A percentile compares a stretch with the other conserved stretches of the same genome.
phyloP scores from a whole-genome alignment of 2,888 invertebrate genomes.

The Ophioninae sp. region DNA sequence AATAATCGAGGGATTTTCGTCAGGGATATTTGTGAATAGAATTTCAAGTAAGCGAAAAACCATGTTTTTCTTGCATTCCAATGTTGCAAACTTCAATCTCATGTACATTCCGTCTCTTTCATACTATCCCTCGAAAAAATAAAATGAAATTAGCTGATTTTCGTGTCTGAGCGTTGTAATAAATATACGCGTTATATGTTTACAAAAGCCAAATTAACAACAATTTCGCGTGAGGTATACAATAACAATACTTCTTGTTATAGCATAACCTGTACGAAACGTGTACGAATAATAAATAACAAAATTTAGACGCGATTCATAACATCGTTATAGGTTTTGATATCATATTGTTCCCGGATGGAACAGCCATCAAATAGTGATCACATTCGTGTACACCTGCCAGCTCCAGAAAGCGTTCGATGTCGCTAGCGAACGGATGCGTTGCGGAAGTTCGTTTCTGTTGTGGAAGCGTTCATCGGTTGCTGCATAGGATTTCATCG shows the following conservation, averaged over 20 bases:
- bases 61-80: too few relatives aligned
- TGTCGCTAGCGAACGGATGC: not conserved
- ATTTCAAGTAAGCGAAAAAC: too few relatives aligned
- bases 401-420: not conserved
- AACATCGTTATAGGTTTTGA: not conserved
- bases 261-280: not conserved
- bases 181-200: too few relatives aligned
- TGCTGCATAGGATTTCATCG: slow-evolving; percentile 31
- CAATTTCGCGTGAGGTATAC: too few relatives aligned
- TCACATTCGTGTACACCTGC: not conserved
- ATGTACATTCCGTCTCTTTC: too few relatives aligned
- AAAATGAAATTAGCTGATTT: too few relatives aligned
- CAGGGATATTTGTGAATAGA: too few relatives aligned
- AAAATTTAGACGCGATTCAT: not conserved
- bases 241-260: not conserved
- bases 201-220: too few relatives aligned
- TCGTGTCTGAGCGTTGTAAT: too few relatives aligned
- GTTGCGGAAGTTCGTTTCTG: slow-evolving; percentile 33
- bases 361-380: not conserved
- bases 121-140: too few relatives aligned
- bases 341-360: not conserved
- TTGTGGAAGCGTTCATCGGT: slow-evolving; percentile 37
- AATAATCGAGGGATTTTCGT: too few relatives aligned
- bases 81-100: too few relatives aligned
- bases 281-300: not conserved